phyloP scores from a whole-genome alignment of 2,888 invertebrate genomes.

The Campoplex capitator region DNA sequence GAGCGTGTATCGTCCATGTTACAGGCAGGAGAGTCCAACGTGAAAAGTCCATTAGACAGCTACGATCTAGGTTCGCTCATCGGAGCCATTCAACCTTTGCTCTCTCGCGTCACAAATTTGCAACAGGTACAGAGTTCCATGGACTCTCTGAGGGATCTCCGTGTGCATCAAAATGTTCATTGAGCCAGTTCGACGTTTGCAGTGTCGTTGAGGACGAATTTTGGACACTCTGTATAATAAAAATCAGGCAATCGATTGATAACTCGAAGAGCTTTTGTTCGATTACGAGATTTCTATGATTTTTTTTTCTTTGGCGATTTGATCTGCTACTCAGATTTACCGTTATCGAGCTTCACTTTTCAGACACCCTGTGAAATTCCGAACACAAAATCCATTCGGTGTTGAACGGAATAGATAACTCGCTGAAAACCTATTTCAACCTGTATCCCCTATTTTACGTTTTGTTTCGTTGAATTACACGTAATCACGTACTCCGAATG shows the following conservation, averaged over 20 bases:
- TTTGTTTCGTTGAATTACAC: not conserved
- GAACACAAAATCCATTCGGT: not conserved
- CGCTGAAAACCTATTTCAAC: constrained; percentile 16
- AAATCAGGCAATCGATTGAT: not conserved
- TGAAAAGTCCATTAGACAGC: constrained; percentile 66
- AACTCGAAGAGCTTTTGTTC: not conserved
- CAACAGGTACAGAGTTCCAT: constrained; percentile 47
- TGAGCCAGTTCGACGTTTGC: not conserved
- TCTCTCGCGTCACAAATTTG: constrained; percentile 24
- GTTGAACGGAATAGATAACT: constrained; percentile 9
- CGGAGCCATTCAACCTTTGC: constrained; percentile 50
- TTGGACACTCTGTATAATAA: not conserved
- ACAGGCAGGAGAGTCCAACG: constrained; percentile 50
- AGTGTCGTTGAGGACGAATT: not conserved
- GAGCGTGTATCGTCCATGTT: constrained; percentile 43
- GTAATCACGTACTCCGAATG: not conserved
- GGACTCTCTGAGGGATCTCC: not conserved
- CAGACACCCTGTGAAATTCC: not conserved
- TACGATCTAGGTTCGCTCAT: constrained; percentile 57
- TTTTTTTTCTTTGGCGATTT: not conserved
- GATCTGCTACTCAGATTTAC: not conserved
- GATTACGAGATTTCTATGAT: not conserved
- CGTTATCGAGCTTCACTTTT: not conserved
- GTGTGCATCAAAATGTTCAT: not conserved
- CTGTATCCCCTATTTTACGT: not conserved